Percentiles rank a stretch among this genome's conserved stretches.
Conservation (phyloP, 2,888 invertebrate genomes). For the Mycogona germanica region DNA sequence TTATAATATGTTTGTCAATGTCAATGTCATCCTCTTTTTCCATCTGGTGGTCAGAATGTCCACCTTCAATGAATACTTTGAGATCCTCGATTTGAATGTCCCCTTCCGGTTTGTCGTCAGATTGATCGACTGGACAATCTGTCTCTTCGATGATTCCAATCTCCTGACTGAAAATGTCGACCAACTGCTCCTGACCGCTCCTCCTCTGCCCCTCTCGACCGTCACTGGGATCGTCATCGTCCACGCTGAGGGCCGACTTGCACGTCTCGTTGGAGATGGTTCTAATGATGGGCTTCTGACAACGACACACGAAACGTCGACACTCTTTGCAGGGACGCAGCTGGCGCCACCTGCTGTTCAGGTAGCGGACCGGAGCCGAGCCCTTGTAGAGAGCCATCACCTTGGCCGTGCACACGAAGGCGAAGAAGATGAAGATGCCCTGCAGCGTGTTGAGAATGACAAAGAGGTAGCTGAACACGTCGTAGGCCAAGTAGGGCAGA, state of each 20-base stretch:
- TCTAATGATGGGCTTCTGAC: conserved; percentile 10
- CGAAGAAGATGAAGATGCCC: conserved; percentile 27
- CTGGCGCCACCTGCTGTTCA: neutral
- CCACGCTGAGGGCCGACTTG: neutral
- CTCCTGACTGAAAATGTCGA: no score
- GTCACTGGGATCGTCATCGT: no score
- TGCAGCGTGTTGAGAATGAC: conserved; percentile 26
- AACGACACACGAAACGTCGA: neutral
- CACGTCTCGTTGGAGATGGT: conserved; percentile 14
- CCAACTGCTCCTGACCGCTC: no score
- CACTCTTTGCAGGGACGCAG: conserved; percentile 8
- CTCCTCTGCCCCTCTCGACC: no score
- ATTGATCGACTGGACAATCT: no score
- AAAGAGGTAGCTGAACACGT: conserved; percentile 25
- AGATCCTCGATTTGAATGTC: no score
- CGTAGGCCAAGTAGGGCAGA: neutral
- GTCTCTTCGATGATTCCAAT: no score
- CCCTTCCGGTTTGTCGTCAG: no score
- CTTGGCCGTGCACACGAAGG: conserved; percentile 25
- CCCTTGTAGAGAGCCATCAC: conserved; percentile 22
- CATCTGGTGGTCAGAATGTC: no score
- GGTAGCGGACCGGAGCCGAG: neutral
- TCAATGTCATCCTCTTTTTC: no score
- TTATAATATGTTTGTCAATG: no score
- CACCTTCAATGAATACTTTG: no score